Conservation (phyloP, 2,797 vertebrate species). For the Eulemur albifrons region DNA sequence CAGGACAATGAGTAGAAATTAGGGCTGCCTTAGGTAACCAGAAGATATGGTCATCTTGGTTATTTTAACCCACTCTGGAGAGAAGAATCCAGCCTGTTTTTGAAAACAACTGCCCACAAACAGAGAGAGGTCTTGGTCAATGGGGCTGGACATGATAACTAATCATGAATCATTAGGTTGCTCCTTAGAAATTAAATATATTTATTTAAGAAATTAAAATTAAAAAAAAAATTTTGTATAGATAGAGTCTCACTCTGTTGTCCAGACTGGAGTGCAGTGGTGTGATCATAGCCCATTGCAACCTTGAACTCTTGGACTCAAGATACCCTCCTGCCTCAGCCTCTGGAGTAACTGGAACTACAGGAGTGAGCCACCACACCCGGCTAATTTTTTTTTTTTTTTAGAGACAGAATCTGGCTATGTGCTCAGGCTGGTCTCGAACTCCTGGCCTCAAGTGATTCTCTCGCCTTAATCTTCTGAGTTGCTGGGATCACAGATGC, state of each 20-base stretch:
- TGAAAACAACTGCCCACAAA: not conserved
- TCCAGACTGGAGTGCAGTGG: not conserved
- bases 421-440: not conserved
- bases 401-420: not conserved
- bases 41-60: not conserved
- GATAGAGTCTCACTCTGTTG: not conserved
- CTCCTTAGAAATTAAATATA: not conserved
- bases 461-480: not conserved
- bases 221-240: not conserved
- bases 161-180: not conserved
- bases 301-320: not conserved
- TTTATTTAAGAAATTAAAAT: not conserved
- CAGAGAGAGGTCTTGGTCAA: not conserved
- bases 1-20: not conserved
- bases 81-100: not conserved
- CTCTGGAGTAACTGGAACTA: not conserved
- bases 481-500: not conserved
- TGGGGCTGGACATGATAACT: not conserved
- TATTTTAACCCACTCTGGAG: not conserved
- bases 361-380: not conserved
- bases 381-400: not conserved
- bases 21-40: not conserved
- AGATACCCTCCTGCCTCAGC: not conserved
- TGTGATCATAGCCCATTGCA: not conserved
- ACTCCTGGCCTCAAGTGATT: not conserved